Percentiles rank a stretch among this genome's conserved stretches.
phyloP scores from a whole-genome alignment of 2,113 vertebrate species.

The Prolemur simus region DNA sequence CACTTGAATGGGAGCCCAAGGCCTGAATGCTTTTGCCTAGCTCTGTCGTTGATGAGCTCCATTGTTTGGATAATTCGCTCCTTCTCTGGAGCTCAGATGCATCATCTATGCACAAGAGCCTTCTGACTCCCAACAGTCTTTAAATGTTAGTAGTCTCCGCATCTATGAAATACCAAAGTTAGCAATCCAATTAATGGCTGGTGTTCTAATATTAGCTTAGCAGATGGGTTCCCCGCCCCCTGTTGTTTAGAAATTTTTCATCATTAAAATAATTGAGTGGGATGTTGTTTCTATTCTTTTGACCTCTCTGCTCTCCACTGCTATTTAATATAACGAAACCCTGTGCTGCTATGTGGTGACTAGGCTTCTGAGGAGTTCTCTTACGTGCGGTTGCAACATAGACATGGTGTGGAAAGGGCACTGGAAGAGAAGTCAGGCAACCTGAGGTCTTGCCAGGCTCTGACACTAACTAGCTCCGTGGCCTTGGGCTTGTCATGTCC shows the following conservation, averaged over 20 bases:
- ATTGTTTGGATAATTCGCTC: background rate
- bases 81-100: background rate
- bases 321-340: background rate
- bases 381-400: background rate
- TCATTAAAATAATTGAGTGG: slow-evolving; percentile 49
- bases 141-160: background rate
- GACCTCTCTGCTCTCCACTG: background rate
- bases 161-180: background rate
- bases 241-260: slow-evolving; percentile 22
- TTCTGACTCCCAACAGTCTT: background rate
- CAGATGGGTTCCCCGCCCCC: background rate
- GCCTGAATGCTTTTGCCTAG: background rate
- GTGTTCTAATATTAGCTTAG: background rate
- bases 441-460: background rate
- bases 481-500: background rate
- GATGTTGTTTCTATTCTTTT: background rate
- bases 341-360: background rate
- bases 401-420: background rate
- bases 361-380: background rate
- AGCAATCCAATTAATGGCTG: background rate
- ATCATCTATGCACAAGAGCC: background rate
- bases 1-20: background rate
- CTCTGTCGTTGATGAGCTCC: background rate
- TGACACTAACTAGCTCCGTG: background rate
- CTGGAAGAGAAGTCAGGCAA: background rate